Conservation (phyloP, 2,888 invertebrate species). For the Folsomia candida region DNA sequence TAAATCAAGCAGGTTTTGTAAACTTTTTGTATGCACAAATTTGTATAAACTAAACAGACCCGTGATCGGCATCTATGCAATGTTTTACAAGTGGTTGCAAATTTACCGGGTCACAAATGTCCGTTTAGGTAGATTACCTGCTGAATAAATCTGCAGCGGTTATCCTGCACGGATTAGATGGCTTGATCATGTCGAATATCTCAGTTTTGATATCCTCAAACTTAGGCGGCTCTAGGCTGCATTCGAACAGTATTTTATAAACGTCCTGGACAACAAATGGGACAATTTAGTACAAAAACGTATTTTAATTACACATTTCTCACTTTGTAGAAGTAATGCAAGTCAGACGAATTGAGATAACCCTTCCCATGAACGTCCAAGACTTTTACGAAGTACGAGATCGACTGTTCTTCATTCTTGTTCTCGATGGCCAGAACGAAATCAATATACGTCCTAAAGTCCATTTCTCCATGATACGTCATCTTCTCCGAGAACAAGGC, state of each 20-base stretch:
- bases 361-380: slow-evolving; percentile 85
- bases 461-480: slow-evolving; percentile 93
- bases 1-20: too few species aligned
- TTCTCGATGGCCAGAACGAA: slow-evolving; percentile 91
- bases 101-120: too few species aligned
- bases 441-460: slow-evolving; percentile 94
- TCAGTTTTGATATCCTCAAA: slow-evolving; percentile 96
- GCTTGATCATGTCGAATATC: slow-evolving; percentile 96
- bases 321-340: slow-evolving; percentile 89
- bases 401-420: slow-evolving; percentile 82
- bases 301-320: too few species aligned
- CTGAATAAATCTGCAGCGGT: slow-evolving; percentile 80
- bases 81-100: too few species aligned
- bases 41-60: too few species aligned
- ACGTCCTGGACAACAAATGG: slow-evolving; percentile 84
- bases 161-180: slow-evolving; percentile 76
- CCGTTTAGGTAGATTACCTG: slow-evolving; percentile 64
- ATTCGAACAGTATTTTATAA: slow-evolving; percentile 81
- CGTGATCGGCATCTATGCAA: too few species aligned
- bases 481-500: slow-evolving; percentile 92
- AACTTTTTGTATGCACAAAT: too few species aligned
- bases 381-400: slow-evolving; percentile 76
- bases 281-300: slow-evolving; percentile 16
- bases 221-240: slow-evolving; percentile 83
- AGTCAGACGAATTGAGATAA: slow-evolving; percentile 81